These are phyloP conservation scores for Ahaetulla prasina DNA, from an alignment of 2,113 vertebrate species.

Conservation along the genomic window DNA sequence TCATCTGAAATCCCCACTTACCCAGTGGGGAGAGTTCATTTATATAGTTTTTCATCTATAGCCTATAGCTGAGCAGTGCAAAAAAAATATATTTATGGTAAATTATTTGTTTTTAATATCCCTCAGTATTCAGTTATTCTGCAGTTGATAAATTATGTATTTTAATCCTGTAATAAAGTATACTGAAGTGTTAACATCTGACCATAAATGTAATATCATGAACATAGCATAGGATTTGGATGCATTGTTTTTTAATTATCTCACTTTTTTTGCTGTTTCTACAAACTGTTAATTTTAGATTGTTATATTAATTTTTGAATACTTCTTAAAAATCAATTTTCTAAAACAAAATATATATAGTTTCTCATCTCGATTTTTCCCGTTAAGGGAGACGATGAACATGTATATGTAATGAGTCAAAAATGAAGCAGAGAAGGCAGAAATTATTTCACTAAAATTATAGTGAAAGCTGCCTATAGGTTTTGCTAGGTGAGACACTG, in stretches of 20 bases:
- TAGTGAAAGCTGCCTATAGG: not conserved
- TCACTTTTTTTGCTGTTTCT: not conserved
- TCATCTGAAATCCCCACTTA: not conserved
- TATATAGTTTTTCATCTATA: too few species aligned
- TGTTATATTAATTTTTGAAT: not conserved
- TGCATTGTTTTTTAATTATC: not conserved
- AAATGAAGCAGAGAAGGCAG: not conserved
- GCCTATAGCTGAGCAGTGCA: not conserved
- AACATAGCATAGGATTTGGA: not conserved
- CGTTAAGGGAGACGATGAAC: not conserved
- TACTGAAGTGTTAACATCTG: not conserved
- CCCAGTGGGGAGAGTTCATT: not conserved
- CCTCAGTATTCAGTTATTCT: not conserved
- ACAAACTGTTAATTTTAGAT: not conserved
- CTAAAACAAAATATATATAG: too few species aligned
- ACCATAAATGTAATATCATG: not conserved
- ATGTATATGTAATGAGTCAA: not conserved
- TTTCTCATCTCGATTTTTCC: not conserved
- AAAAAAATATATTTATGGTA: not conserved
- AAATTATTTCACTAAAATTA: not conserved
- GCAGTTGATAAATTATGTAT: not conserved
- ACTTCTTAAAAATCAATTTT: not conserved
- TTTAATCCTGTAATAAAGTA: not conserved
- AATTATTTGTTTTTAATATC: not conserved
- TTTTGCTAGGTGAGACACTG: not conserved